Conservation (phyloP, 2,888 invertebrate genomes). For the Iselma pallidipennis region DNA sequence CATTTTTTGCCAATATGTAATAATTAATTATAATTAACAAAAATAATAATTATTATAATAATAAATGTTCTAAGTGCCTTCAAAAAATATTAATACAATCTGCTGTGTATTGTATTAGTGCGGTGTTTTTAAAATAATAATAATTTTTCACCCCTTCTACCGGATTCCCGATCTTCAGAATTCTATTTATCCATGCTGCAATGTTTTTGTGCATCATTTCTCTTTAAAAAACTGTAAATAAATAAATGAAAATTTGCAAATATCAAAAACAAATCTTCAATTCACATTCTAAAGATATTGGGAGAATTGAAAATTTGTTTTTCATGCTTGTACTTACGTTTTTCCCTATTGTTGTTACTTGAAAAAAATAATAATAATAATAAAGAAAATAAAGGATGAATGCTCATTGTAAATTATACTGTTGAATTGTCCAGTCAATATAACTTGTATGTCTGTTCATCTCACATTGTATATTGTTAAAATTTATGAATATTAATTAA, state of each 20-base stretch:
- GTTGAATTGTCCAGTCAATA: slow-evolving; percentile 58
- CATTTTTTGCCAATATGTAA: slow-evolving; percentile 56
- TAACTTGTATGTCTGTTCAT: slow-evolving; percentile 56
- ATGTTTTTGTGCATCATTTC: not conserved
- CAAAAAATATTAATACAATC: slow-evolving; percentile 51
- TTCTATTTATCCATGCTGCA: not conserved
- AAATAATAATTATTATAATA: slow-evolving; percentile 26
- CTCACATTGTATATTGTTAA: slow-evolving; percentile 58
- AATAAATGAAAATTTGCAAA: slow-evolving; percentile 1
- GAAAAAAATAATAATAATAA: not conserved
- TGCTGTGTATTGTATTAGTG: slow-evolving; percentile 41
- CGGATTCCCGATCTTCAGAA: slow-evolving; percentile 3
- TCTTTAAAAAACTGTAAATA: not conserved
- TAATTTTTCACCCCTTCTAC: not conserved
- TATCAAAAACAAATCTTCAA: not conserved
- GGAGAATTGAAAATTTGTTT: slow-evolving; percentile 17
- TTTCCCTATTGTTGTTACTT: slow-evolving; percentile 30
- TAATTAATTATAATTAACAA: slow-evolving; percentile 35
- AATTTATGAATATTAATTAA: slow-evolving; percentile 50
- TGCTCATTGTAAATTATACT: slow-evolving; percentile 52
- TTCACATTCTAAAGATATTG: not conserved
- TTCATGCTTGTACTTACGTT: slow-evolving; percentile 16
- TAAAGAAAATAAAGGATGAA: slow-evolving; percentile 44
- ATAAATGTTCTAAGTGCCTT: slow-evolving; percentile 56
- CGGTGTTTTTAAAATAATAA: slow-evolving; percentile 17